Conservation (phyloP, 2,888 invertebrate genomes). For the Auanema freiburgensis region DNA sequence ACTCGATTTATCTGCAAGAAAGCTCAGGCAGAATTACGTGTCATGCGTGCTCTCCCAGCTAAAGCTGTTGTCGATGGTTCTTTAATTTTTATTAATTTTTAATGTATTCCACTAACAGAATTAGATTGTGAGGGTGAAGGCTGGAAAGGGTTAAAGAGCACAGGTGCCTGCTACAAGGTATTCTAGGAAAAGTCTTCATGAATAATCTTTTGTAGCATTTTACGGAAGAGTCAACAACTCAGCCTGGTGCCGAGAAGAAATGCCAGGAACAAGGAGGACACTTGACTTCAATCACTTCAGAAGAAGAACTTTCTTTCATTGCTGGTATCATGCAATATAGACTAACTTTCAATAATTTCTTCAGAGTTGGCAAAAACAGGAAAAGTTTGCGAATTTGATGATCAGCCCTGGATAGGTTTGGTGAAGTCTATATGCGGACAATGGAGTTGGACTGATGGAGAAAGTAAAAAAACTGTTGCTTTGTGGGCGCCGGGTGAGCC, state of each 20-base stretch:
- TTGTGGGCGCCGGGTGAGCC: neutral
- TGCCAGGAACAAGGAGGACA: neutral
- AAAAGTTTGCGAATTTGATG: neutral
- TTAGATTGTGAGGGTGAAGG: no score
- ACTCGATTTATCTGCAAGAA: neutral
- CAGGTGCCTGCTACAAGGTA: no score
- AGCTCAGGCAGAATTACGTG: no score
- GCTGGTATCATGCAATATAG: neutral
- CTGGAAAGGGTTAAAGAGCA: no score
- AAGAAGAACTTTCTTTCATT: neutral
- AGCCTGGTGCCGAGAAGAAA: neutral
- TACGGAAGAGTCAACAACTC: neutral
- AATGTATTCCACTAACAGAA: no score
- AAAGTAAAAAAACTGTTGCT: neutral
- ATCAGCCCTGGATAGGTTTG: neutral
- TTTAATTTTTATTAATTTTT: no score
- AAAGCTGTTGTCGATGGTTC: no score
- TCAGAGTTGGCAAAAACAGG: neutral
- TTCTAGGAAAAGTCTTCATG: no score
- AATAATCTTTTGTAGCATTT: no score
- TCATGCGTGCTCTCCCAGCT: no score
- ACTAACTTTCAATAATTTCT: neutral
- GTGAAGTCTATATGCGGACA: neutral
- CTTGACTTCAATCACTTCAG: neutral
- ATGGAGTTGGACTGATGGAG: constrained; percentile 1